Evolutionary conservation across 2,888 invertebrate genomes (phyloP), one percentile per base, ranked within the genome.

Genomic region (Tuberolachnus salignus): DNA sequence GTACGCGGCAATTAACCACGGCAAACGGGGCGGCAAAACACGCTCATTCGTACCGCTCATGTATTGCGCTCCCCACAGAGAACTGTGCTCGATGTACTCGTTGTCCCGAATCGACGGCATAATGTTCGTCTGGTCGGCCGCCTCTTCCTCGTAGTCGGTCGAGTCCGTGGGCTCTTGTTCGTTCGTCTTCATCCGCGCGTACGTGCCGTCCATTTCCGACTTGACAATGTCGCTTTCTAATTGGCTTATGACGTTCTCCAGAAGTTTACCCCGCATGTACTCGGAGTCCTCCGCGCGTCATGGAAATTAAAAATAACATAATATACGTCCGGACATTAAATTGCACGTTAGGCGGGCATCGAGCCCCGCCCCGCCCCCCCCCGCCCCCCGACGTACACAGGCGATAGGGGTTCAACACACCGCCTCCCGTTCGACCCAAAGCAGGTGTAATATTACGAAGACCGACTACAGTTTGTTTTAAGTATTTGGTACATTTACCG

Each of bases 91-190:
- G 83, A 95, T 84, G 84, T 92, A 95, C 84, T 96, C 95, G 84
- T 93, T 93, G 86, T 95, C 95, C 42, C 96, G 89, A 81, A 94
- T 88, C 82, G 92, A 93, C 6, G 94, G 93, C 86, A 90, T 89
- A 85, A 90, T 91, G 49, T 89, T 88, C 63, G 91, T 88, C 26
- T 92, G 85, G 23, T 90, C 88, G 82, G 93, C 93, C 88, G 93
- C 93, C 88, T 89, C 88, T 83, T 88, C 84, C 80, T 89, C 89
- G 83, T 89, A 89, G 82, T 86, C 87, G 55, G 89, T 89, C 1
- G 90, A 87, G 1, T 89, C 87, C 86, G 88, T 88, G 1, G 82
- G 74, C 11, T 82, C 82, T 2, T 71, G 74, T 34, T 81, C 81
- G 6, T 49, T 59, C 14, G 67, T 61, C 42, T 78, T 78, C 49